These are phyloP conservation scores for Mycogona germanica DNA, from an alignment of 2,888 invertebrate genomes.

Conservation along the genomic window DNA sequence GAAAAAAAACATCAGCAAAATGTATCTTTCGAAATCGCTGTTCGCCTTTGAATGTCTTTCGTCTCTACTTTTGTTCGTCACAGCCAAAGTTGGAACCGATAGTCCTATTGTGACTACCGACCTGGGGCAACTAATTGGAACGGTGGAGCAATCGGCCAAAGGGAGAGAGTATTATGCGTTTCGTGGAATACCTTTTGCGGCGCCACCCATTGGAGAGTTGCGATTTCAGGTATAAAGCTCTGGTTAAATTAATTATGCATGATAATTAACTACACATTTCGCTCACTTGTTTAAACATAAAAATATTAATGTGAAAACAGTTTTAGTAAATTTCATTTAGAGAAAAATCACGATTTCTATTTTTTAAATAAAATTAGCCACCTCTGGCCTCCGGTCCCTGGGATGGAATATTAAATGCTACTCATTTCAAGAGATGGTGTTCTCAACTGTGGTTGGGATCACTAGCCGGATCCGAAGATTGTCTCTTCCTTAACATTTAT, in stretches of 20 bases:
- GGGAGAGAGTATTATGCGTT: slow-evolving; percentile 3
- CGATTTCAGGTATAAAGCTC: slow-evolving; percentile 1
- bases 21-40: too few species aligned
- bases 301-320: neutral
- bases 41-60: too few species aligned
- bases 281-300: neutral
- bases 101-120: too few species aligned
- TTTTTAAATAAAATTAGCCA: neutral
- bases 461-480: slow-evolving; percentile 3
- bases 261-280: neutral
- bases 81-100: too few species aligned
- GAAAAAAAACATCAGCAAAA: too few species aligned
- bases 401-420: slow-evolving; percentile 13
- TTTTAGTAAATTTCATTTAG: too few species aligned
- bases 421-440: slow-evolving; percentile 6
- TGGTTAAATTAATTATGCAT: neutral
- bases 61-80: too few species aligned
- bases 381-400: slow-evolving; percentile 1
- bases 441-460: neutral
- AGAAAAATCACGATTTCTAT: neutral
- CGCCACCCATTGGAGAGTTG: slow-evolving; percentile 8
- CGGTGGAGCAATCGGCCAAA: too few species aligned
- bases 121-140: too few species aligned
- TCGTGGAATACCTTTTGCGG: slow-evolving; percentile 8
- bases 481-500: slow-evolving; percentile 8